Evolutionary conservation across 1,140 invertebrate genomes (phyloP).

Genomic region (Pogonomyrmex californicus): DNA sequence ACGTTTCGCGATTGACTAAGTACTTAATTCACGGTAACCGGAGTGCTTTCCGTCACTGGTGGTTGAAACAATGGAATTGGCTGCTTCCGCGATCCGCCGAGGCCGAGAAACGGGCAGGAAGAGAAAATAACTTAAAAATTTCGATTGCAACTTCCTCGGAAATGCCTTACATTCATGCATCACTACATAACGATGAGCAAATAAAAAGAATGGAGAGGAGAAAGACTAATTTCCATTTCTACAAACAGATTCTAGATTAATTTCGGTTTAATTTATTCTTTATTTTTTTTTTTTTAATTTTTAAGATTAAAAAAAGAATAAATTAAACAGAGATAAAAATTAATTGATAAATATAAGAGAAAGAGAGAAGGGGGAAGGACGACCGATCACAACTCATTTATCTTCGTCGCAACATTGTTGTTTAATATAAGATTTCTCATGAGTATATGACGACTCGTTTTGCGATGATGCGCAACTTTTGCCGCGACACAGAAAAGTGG

Average conservation of each 20-base stretch:
- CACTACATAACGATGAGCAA: not conserved
- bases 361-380: too few species aligned
- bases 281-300: too few species aligned
- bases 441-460: not conserved
- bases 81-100: conserved; percentile 39
- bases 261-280: too few species aligned
- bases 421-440: not conserved
- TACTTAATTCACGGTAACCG: conserved; percentile 53
- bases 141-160: conserved; percentile 32
- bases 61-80: conserved; percentile 54
- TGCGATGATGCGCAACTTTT: not conserved
- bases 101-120: conserved; percentile 25
- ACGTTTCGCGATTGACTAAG: conserved; percentile 45
- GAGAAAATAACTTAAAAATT: conserved; percentile 57
- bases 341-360: not conserved
- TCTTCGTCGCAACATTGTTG: not conserved
- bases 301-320: not conserved
- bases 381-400: not conserved
- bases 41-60: conserved; percentile 28
- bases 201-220: not conserved
- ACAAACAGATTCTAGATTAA: too few species aligned
- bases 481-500: conserved; percentile 39
- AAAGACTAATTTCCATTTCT: not conserved
- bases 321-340: not conserved
- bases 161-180: not conserved